Conservation (phyloP, 2,888 invertebrate genomes). For the Bellardia bayeri region DNA sequence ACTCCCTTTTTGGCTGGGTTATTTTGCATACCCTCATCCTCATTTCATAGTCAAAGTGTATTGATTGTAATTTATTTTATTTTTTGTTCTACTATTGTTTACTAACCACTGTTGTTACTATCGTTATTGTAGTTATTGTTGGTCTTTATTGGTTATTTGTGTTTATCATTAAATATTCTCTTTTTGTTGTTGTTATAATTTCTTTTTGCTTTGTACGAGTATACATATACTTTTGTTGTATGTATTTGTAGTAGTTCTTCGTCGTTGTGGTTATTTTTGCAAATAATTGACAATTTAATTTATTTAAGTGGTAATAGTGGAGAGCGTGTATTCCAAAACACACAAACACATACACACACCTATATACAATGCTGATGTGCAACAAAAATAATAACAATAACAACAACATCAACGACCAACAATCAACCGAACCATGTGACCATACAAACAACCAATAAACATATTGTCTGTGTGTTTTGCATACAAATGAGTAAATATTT, state of each 20-base stretch:
- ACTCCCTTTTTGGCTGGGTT: conserved; percentile 6
- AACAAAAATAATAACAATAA: conserved; percentile 31
- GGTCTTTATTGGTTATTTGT: conserved; percentile 74
- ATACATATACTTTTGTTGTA: conserved; percentile 72
- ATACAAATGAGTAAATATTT: conserved; percentile 55
- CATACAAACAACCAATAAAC: conserved; percentile 72
- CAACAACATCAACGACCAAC: conserved; percentile 40
- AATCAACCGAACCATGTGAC: conserved; percentile 53
- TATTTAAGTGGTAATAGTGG: conserved; percentile 76
- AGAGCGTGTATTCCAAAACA: neutral
- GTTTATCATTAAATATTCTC: conserved; percentile 66
- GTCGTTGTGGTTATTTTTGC: conserved; percentile 75
- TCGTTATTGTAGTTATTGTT: conserved; percentile 60
- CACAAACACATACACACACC: neutral
- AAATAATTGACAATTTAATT: conserved; percentile 83
- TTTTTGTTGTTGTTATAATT: conserved; percentile 18
- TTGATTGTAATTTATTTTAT: conserved; percentile 60
- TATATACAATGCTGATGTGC: neutral
- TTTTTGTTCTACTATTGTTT: conserved; percentile 43
- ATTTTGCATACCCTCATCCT: neutral
- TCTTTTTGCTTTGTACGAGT: conserved; percentile 26
- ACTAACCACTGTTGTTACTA: conserved; percentile 49
- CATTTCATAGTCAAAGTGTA: neutral
- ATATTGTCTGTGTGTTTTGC: conserved; percentile 58
- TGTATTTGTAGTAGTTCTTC: conserved; percentile 70